Evolutionary conservation across 2,888 invertebrate genomes (phyloP).

Genomic region (Cantharis flavilabris): DNA sequence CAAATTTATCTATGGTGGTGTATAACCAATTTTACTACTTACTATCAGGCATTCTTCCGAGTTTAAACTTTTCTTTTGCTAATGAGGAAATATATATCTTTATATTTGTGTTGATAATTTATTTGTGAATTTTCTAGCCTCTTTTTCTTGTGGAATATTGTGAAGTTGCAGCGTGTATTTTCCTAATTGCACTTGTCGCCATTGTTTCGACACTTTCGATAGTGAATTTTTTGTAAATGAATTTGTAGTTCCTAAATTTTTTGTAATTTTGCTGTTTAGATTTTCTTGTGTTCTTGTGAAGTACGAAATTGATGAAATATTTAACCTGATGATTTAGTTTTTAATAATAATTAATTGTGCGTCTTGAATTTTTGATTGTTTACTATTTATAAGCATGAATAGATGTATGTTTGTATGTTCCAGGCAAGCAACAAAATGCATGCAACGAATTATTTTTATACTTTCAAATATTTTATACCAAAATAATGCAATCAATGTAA

Average conservation of each 20-base stretch:
- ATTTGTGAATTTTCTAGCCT: background rate
- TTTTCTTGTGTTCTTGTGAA: background rate
- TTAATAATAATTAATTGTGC: background rate
- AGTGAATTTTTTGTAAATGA: background rate
- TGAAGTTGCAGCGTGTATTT: background rate
- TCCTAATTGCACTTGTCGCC: background rate
- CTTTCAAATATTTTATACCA: background rate
- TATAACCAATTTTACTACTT: background rate
- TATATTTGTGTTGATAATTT: background rate
- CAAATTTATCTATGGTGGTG: background rate
- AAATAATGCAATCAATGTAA: background rate
- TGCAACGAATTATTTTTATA: background rate
- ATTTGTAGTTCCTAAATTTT: background rate
- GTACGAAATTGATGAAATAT: background rate
- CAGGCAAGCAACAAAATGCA: background rate
- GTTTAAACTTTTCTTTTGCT: background rate
- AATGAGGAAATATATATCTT: too few relatives aligned
- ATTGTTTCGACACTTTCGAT: background rate
- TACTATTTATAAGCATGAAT: background rate
- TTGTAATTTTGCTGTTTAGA: background rate
- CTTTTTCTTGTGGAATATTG: background rate
- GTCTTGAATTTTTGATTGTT: background rate
- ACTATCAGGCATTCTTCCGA: background rate
- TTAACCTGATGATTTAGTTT: conserved; percentile 4
- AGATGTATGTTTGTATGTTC: background rate